These are phyloP conservation scores for Dascyllus trimaculatus DNA, from an alignment of 2,113 vertebrate genomes.

Conservation along the genomic window DNA sequence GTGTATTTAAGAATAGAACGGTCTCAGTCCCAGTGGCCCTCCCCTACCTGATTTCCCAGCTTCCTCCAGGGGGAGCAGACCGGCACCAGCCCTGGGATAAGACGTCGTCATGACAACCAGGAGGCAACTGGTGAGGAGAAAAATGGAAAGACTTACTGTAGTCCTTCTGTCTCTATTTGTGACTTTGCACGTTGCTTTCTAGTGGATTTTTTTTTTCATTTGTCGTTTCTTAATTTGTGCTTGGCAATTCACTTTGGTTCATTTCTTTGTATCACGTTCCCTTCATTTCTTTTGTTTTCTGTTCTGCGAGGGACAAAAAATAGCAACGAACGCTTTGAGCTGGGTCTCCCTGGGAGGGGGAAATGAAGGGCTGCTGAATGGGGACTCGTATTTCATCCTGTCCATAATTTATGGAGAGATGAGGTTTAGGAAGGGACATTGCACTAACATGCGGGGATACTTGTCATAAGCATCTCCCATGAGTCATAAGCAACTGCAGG, in stretches of 20 bases:
- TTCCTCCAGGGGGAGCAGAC: constrained; percentile 55
- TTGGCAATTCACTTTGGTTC: constrained; percentile 35
- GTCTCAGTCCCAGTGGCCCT: constrained; percentile 65
- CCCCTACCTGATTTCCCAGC: constrained; percentile 66
- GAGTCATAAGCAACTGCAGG: constrained; percentile 66
- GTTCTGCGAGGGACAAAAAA: constrained; percentile 31
- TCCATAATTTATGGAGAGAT: constrained; percentile 77
- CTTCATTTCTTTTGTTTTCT: constrained; percentile 4
- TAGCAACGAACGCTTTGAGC: constrained; percentile 48
- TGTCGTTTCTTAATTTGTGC: constrained; percentile 32
- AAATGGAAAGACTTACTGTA: constrained; percentile 38
- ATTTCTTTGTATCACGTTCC: constrained; percentile 32
- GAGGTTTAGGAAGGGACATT: constrained; percentile 69
- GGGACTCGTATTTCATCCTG: constrained; percentile 72
- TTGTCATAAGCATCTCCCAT: constrained; percentile 65
- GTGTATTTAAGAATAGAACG: constrained; percentile 86
- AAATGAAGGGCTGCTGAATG: constrained; percentile 64
- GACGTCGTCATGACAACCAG: constrained; percentile 72
- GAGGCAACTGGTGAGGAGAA: constrained; percentile 52
- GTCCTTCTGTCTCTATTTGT: constrained; percentile 29
- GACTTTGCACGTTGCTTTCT: constrained; percentile 61
- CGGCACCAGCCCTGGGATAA: constrained; percentile 51
- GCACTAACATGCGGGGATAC: constrained; percentile 60
- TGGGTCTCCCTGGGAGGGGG: constrained; percentile 60
- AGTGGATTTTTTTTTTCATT: constrained; percentile 34